These are phyloP conservation scores for Meandrina meandrites DNA, from an alignment of 92 coral and sea anemone genomes.

Conservation along the genomic window DNA sequence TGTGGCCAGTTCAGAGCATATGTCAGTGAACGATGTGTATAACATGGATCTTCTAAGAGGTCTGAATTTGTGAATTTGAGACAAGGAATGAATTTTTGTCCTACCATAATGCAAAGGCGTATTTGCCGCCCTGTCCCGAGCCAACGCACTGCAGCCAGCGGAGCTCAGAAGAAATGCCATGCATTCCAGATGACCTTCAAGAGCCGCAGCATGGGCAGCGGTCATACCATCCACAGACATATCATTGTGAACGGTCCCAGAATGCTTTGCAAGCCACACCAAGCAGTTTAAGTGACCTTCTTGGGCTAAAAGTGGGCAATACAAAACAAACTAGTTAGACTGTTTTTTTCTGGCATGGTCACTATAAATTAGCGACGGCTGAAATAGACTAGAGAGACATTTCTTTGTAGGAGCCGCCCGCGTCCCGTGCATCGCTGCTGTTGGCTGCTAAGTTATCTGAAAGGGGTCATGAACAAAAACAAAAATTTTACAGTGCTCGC, in stretches of 20 bases:
- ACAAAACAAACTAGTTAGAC: neutral
- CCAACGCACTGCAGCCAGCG: constrained; percentile 79
- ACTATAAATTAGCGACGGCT: neutral
- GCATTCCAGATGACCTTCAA: constrained; percentile 84
- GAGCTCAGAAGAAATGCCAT: constrained; percentile 68
- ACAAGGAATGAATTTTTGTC: neutral
- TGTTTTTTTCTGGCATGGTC: neutral
- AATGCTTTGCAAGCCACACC: constrained; percentile 84
- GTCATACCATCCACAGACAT: constrained; percentile 86
- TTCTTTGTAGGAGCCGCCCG: too few relatives aligned
- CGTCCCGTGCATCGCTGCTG: too few relatives aligned
- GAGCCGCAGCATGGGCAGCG: constrained; percentile 88
- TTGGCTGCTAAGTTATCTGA: too few relatives aligned
- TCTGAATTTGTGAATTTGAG: neutral
- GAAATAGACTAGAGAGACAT: too few relatives aligned
- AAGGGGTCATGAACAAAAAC: too few relatives aligned
- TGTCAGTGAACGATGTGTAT: too few relatives aligned
- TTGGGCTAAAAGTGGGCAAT: constrained; percentile 64
- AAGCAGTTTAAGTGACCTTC: constrained; percentile 84
- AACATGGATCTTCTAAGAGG: too few relatives aligned
- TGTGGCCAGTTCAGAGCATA: too few relatives aligned
- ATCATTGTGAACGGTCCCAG: constrained; percentile 68
- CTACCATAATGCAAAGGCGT: constrained; percentile 87
- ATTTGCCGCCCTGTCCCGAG: constrained; percentile 68
- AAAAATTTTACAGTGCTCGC: too few relatives aligned